Base-by-base conservation (phyloP, 1,140 invertebrate species). In the Venturia canescens region DNA sequence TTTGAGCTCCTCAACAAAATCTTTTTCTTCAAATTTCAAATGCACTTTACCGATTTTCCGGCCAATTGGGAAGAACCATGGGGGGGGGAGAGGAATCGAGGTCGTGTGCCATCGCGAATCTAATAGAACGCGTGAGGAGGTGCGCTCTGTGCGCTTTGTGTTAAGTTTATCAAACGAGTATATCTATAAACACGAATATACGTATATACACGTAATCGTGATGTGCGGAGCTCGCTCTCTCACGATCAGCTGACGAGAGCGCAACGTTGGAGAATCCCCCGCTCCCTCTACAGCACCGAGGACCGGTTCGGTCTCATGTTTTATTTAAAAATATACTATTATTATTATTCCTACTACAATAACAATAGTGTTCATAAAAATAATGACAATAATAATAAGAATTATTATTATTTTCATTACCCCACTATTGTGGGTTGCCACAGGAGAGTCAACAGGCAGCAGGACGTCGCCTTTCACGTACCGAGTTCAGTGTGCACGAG, bases 391-490 rank as follows among this genome's bases (percentile, higher is more conserved):
- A 4, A 34, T 34, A 4, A 34, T 34, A 4, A 34, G 3, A 4
- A 34, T 44, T 44, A 53, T 53, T n/a, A 53, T n/a, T n/a, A 53
- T 53, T n/a, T n/a, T 53, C 60, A 63, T 63, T 63, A 23, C 60
- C 60, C 60, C 60, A 63, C 60, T 26, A 63, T 13, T 63, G n/a
- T 63, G 23, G 27, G 27, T 63, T 63, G 60, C 11, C 60, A 63
- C 60, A 26, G 60, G 9, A 26, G 60, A 63, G 60, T 26, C 21
- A 26, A 23, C 21, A 63, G 21, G 23, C 21, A 23, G 23, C 60
- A 63, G 60, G 60, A 63, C 60, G 21, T 88, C 87, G 83, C 84
- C 86, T 88, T 89, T 88, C 87, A 87, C 85, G 85, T 86, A 81
- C 63, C 85, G 80, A 81, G 80, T 80, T 80, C 66, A 67, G 31